Base-by-base conservation (phyloP, 2,888 invertebrate species). In the Drosophila diplacantha region DNA sequence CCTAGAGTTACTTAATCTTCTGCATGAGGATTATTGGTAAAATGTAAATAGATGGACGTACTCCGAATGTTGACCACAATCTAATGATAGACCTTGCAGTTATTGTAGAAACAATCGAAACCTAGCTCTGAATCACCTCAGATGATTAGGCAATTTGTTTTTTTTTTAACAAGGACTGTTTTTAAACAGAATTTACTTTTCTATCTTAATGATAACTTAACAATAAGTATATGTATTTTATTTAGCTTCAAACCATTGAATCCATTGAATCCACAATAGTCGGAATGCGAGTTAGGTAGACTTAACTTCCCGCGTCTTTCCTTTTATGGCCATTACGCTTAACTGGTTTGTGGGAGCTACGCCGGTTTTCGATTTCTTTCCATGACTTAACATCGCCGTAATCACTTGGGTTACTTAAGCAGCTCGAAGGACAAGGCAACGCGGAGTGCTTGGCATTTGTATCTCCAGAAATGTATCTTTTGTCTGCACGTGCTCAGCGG, bases 341-440 rank as follows among this genome's bases (percentile, higher is more conserved):
- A 62, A 53, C 46, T 61, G 56, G 53, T 59, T 56, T 56, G 8
- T 16, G 26, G 38, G 38, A 46, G 44, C 44, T 49, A 22, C 59
- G 44, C 11, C 55, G 31, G 51, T 38, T 35, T 50, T 54, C 34
- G 59, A 58, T 69, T 72, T 46, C 51, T 22, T 54, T 35, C 35
- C 41, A 58, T 66, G 51, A 41, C 49, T 59, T 43, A 41, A 47
- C 29, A 37, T 37, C 6, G 24, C 16, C 35, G 59, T 43, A 60
- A 60, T 59, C 43, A 31, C 43, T 60, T 51, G 8, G 32, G 32
- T 41, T 41, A 60, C 41, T 49, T 31, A 49, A 60, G 49, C 59
- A 50, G 43, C 61, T 6, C 41, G 22, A 61, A 61, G 61, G 59
- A 61, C 58, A 55, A 55, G 43, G 41, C 54, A 35, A 12, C 2